Evolutionary conservation across 2,113 vertebrate genomes (phyloP), one percentile per base, ranked within the genome.

Genomic region (Cephalopterus ornatus): DNA sequence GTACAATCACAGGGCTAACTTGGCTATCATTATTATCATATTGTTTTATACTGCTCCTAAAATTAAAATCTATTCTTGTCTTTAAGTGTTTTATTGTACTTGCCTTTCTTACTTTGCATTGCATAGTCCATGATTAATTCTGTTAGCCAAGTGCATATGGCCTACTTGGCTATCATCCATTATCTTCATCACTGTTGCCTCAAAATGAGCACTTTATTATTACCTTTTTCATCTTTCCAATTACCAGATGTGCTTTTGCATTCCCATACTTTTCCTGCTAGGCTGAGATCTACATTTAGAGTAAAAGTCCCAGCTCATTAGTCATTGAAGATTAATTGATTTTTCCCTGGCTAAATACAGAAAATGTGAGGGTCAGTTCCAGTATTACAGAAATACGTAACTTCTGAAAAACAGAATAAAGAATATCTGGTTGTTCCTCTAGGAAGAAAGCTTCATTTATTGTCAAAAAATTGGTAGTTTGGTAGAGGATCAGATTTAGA

Each of bases 31-130:
- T 95, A 91, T 97, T 89, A 97, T 97, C 95, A 77, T 95, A 97
- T 95, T 97, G 96, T 97, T 97, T 97, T 92, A 97, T 97, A 93
- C 42, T 52, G 59, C 90, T 97, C 94, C 96, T 94, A 96, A 97
- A 98, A 98, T 98, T 97, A 97, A 98, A 98, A 97, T 88, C 93
- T 95, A 89, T 97, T 97, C 96, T 96, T 92, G 78, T 93, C 97
- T 96, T 95, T 96, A 96, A 96, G 92, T 94, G 95, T 96, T 97
- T 97, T 92, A 96, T 92, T 95, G 94, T 85, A 95, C 95, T 94
- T 96, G 95, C 93, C 95, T 59, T 61, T 86, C 96, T 96, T 93
- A 94, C 94, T 97, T 94, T 94, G 94, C 46, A 35, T 96, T 76
- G 39, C 35, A 35, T 44, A 30, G 78, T 77, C 78, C 89, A 32